Conservation (phyloP, 2,888 invertebrate genomes). For the Anodontia alba region DNA sequence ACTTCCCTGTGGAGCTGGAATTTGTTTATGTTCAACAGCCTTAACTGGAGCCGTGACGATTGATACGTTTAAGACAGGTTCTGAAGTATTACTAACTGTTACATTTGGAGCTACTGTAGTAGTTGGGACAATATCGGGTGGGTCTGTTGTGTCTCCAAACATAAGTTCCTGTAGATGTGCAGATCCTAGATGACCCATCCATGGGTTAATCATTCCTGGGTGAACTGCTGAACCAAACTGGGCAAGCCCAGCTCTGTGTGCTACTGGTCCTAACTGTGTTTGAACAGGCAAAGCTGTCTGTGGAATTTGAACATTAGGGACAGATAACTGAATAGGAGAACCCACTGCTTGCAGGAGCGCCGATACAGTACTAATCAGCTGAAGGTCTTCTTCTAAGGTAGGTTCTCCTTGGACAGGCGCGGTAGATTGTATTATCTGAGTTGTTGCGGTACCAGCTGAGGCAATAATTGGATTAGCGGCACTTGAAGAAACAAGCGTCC, state of each 20-base stretch:
- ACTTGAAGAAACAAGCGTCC: not conserved
- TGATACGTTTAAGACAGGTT: not conserved
- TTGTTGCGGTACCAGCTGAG: too few species aligned
- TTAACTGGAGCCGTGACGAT: not conserved
- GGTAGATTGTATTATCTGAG: not conserved
- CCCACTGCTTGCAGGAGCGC: not conserved
- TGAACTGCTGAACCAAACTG: not conserved
- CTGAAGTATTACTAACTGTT: not conserved
- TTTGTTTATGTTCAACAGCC: not conserved
- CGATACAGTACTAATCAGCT: not conserved
- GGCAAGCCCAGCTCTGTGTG: not conserved
- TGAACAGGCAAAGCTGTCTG: not conserved
- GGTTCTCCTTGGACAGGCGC: not conserved
- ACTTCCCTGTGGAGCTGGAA: not conserved
- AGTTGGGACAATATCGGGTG: not conserved
- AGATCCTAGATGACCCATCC: not conserved
- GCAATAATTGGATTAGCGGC: not conserved
- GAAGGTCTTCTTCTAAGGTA: not conserved
- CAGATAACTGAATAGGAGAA: not conserved
- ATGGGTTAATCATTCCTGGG: not conserved
- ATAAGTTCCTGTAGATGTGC: not conserved
- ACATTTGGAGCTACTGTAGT: not conserved
- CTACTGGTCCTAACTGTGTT: not conserved
- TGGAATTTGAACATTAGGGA: not conserved
- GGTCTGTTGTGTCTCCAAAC: not conserved